phyloP scores from a whole-genome alignment of 2,113 vertebrate species.

The Cheirogaleus medius region DNA sequence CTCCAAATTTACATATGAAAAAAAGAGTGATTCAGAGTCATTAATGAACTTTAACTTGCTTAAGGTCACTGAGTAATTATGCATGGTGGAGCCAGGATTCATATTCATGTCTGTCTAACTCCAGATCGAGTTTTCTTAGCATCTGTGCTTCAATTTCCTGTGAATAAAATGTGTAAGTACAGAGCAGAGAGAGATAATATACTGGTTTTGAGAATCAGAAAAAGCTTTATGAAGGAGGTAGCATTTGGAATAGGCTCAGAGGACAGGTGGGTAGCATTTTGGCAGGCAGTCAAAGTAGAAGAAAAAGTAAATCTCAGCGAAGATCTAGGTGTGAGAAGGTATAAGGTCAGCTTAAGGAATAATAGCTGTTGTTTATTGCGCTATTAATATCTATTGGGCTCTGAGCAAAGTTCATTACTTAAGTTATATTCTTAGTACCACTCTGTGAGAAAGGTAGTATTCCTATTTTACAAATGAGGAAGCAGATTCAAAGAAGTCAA shows the following conservation, averaged over 20 bases:
- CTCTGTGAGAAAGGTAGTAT: not conserved
- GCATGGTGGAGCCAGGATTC: not conserved
- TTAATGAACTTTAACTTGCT: conserved; percentile 24
- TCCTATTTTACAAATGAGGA: conserved; percentile 29
- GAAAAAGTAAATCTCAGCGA: conserved; percentile 4
- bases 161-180: conserved; percentile 11
- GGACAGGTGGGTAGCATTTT: not conserved
- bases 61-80: not conserved
- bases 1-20: not conserved
- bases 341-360: not conserved
- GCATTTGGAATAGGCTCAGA: conserved; percentile 8
- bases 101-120: not conserved
- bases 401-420: conserved; percentile 34
- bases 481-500: conserved; percentile 4
- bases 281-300: not conserved
- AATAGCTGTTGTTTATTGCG: not conserved
- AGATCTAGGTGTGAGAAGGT: not conserved
- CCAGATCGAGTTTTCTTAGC: not conserved
- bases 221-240: not conserved
- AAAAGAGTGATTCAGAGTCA: not conserved
- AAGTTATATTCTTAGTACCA: not conserved
- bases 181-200: not conserved
- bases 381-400: not conserved
- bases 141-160: not conserved
- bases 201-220: not conserved